Evolutionary conservation across 2,113 vertebrate genomes (phyloP), one percentile per base, ranked within the genome.

Genomic region (Acrocephalus arundinaceus): DNA sequence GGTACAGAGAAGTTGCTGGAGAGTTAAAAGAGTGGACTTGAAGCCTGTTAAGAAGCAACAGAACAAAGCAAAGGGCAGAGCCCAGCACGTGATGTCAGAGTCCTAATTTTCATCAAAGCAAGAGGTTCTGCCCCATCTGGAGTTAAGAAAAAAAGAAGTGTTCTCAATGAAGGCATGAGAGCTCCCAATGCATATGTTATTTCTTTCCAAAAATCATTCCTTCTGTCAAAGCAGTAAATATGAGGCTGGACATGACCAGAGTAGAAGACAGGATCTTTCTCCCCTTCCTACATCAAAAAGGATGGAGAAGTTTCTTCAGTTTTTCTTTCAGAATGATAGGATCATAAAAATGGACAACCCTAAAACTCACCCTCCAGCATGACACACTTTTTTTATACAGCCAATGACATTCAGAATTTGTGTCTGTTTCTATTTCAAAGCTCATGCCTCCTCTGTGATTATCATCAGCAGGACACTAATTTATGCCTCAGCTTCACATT

Each of bases 71-170:
- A 27, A 86, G 11, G 45, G n/a, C 43, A 92, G 31, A 86, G 28
- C 6, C 31, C 58, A 70, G 59, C 21, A 45, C 1, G 0, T 1
- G 3, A 89, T 27, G n/a, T 57, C n/a, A 15, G 2, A 15, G 24
- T 61, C 30, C 24, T 72, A 45, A 87, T 55, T 65, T 46, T 48
- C 10, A 9, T 27, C 70, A 70, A 73, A 72, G 21, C 4, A 15
- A 83, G 55, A 76, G 11, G 33, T 72, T 61, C 43, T 74, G 7
- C 39, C 35, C 58, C 59, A 61, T 15, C 19, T 35, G 24, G 27
- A 51, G 18, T 66, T 62, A 9, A 65, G 20, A n/a, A 45, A 91
- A 82, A 65, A 31, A 43, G 15, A 35, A 1, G 1, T 5, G 22
- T 31, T 90, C 54, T 70, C 25, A 51, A 14, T 9, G 25, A 83